Evolutionary conservation across 1,140 invertebrate species (phyloP), one percentile per base, ranked within the genome.

Genomic region (Sycophaga agraensis): DNA sequence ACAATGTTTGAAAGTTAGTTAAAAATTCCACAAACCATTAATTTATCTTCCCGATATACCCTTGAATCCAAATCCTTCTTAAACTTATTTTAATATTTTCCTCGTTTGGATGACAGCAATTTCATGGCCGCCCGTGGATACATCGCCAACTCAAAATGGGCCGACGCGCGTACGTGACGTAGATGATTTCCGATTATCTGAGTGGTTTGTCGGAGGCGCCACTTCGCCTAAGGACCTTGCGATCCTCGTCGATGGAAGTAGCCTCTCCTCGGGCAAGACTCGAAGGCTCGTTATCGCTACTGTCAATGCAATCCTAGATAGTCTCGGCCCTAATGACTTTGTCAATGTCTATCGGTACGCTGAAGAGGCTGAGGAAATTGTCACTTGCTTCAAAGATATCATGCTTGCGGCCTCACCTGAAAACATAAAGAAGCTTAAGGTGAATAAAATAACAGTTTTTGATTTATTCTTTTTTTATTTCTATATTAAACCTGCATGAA

Each of bases 131-230:
- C 85, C 88, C 8, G 84, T 87, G 54, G 86, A 85, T 51, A 76
- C 77, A 14, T 63, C 66, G 24, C 57, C 45, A 8, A 53, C 65
- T 6, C 49, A 64, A 2, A 71, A 56, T 11, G 75, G 72, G 7
- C 80, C 83, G 24, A 79, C 82, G 66, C 83, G 84, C 63, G 82
- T 84, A 12, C 84, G 89, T 31, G 89, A 92, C 61, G 85, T 95
- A 54, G 92, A 94, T 78, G 94, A 97, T 76, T 94, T 93, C 72
- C 86, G 94, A 4, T 87, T 91, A 14, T 87, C 91, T 8, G 86
- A 91, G 53, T 97, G 94, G 94, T 99, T 98, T 77, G 91, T 99
- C 6, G 89, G 94, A 66, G 96, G 94, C 0, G 95, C 97, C 2
- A 96, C 95, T 0, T 96, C 93, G 58, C 93, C 97, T 0, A 99